A percentile compares a stretch with the other conserved stretches of the same genome.
Conservation (phyloP, 1,140 invertebrate species). For the Plutomurus gul region DNA sequence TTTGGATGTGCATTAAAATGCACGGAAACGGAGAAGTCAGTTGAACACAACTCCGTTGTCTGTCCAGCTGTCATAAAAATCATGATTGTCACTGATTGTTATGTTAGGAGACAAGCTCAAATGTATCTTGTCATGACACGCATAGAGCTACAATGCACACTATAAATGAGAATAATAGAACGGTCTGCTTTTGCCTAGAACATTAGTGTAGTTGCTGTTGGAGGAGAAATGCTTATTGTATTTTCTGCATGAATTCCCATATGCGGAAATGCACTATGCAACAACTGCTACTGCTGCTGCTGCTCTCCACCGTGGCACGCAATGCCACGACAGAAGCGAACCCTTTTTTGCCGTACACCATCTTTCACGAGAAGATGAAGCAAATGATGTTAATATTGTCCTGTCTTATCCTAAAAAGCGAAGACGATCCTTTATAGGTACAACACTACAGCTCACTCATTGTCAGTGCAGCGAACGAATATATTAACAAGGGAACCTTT, state of each 20-base stretch:
- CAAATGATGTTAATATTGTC: too few species aligned
- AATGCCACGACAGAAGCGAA: too few species aligned
- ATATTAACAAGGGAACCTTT: too few species aligned
- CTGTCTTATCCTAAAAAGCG: too few species aligned
- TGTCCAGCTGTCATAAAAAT: slow-evolving; percentile 14
- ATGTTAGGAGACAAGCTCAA: background rate
- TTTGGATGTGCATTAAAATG: too few species aligned
- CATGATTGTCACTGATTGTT: slow-evolving; percentile 4
- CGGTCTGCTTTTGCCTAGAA: background rate
- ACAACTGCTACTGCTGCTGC: background rate
- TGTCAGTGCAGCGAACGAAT: too few species aligned
- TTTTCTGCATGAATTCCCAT: background rate
- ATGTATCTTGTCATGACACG: slow-evolving; percentile 2
- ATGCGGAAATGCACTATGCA: slow-evolving; percentile 9
- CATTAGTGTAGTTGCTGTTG: background rate
- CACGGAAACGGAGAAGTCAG: too few species aligned
- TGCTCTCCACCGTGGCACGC: too few species aligned
- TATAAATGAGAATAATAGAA: background rate
- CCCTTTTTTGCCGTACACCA: too few species aligned
- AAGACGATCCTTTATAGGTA: too few species aligned
- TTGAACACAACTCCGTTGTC: background rate
- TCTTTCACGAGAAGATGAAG: too few species aligned
- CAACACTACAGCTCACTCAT: too few species aligned
- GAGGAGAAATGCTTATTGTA: background rate
- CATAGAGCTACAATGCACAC: background rate